Percentiles rank a stretch among this genome's conserved stretches.
Conservation (phyloP, 2,888 invertebrate genomes). For the Proisotoma minuta region DNA sequence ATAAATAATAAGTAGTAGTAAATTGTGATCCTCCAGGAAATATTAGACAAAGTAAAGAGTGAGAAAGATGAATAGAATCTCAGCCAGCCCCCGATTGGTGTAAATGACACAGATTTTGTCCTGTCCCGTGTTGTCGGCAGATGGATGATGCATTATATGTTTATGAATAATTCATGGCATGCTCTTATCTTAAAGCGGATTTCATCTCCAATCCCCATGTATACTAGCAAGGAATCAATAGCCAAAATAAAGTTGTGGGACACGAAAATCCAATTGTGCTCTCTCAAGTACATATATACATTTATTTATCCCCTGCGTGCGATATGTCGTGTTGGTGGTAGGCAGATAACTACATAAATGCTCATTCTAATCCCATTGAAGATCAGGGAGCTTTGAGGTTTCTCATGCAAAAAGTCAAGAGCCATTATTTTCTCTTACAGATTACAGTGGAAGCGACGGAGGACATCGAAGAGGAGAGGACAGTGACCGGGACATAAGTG, state of each 20-base stretch:
- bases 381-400: neutral
- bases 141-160: slow-evolving; percentile 27
- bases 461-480: slow-evolving; percentile 48
- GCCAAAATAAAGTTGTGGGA: slow-evolving; percentile 46
- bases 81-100: slow-evolving; percentile 1
- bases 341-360: no score
- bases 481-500: slow-evolving; percentile 49
- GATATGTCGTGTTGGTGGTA: no score
- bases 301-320: no score
- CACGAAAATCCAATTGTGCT: slow-evolving; percentile 47
- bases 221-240: slow-evolving; percentile 40
- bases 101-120: neutral
- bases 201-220: slow-evolving; percentile 26
- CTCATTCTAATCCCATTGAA: no score
- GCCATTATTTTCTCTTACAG: slow-evolving; percentile 18
- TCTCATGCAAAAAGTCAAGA: neutral
- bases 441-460: slow-evolving; percentile 46
- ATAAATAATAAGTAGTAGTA: no score
- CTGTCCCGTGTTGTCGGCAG: slow-evolving; percentile 17
- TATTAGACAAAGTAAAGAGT: no score
- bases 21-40: no score
- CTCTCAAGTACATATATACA: no score
- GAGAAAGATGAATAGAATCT: neutral
- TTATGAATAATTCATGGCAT: slow-evolving; percentile 48
- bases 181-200: slow-evolving; percentile 47